phyloP scores from a whole-genome alignment of 2,888 invertebrate species.

The Ophion ventricosus region DNA sequence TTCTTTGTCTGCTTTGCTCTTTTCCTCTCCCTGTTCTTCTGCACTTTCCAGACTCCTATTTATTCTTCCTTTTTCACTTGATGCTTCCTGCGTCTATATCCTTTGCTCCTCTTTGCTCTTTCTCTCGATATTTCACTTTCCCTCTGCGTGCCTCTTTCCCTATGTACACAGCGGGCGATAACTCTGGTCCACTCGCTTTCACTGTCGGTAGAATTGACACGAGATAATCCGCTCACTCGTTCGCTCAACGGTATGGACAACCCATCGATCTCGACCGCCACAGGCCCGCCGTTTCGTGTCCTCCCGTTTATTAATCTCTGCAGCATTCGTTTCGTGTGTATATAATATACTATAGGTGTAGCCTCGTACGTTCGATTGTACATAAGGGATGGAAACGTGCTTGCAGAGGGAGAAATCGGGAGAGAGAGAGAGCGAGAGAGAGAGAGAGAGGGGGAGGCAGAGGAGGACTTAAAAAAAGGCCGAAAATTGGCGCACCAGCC shows the following conservation, averaged over 20 bases:
- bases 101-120: background rate
- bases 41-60: background rate
- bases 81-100: background rate
- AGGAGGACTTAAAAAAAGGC: constrained; percentile 45
- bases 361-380: constrained; percentile 31
- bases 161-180: constrained; percentile 1
- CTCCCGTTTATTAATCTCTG: constrained; percentile 54
- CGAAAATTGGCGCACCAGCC: constrained; percentile 57
- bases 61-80: background rate
- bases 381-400: constrained; percentile 38
- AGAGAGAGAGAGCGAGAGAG: constrained; percentile 26
- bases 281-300: constrained; percentile 40
- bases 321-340: constrained; percentile 32
- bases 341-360: constrained; percentile 1
- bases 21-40: constrained; percentile 22
- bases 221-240: constrained; percentile 66
- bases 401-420: background rate
- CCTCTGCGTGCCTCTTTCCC: background rate
- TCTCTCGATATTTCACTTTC: background rate
- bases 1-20: background rate
- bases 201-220: constrained; percentile 62
- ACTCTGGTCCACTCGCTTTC: constrained; percentile 26
- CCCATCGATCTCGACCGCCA: constrained; percentile 62
- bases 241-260: constrained; percentile 52
- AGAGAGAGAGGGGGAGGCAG: no score